A percentile compares a stretch with the other conserved stretches of the same genome.
phyloP scores from a whole-genome alignment of 2,888 invertebrate species.

The Campoplex nolae region DNA sequence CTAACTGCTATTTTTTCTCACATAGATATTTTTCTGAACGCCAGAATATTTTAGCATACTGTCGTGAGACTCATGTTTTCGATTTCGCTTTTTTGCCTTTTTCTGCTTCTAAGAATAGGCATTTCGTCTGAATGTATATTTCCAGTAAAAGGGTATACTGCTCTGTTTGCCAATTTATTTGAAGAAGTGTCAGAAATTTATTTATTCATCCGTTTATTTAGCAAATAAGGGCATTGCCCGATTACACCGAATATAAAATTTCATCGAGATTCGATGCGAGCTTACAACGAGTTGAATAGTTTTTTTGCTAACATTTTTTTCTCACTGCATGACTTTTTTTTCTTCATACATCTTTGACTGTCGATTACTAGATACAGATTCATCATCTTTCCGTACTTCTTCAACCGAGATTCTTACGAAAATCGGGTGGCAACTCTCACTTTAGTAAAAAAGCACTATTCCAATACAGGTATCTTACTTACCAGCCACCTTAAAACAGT shows the following conservation, averaged over 20 bases:
- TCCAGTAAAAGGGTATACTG: not conserved
- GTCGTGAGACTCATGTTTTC: not conserved
- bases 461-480: too few relatives aligned
- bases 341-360: not conserved
- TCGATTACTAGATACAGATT: not conserved
- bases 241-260: not conserved
- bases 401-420: too few relatives aligned
- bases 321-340: not conserved
- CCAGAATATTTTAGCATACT: conserved; percentile 5
- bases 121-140: not conserved
- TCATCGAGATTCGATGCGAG: not conserved
- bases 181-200: not conserved
- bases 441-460: too few relatives aligned
- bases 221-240: too few relatives aligned
- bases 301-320: not conserved
- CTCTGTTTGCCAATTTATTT: conserved; percentile 15
- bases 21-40: conserved; percentile 8
- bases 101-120: conserved; percentile 22
- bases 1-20: conserved; percentile 27
- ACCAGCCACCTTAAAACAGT: too few relatives aligned
- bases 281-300: not conserved
- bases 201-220: too few relatives aligned
- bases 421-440: too few relatives aligned
- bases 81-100: not conserved
- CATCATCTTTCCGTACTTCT: too few relatives aligned